Percentiles rank a stretch among this genome's conserved stretches.
phyloP scores from a whole-genome alignment of 2,797 vertebrate genomes.

The Podarcis lilfordi region DNA sequence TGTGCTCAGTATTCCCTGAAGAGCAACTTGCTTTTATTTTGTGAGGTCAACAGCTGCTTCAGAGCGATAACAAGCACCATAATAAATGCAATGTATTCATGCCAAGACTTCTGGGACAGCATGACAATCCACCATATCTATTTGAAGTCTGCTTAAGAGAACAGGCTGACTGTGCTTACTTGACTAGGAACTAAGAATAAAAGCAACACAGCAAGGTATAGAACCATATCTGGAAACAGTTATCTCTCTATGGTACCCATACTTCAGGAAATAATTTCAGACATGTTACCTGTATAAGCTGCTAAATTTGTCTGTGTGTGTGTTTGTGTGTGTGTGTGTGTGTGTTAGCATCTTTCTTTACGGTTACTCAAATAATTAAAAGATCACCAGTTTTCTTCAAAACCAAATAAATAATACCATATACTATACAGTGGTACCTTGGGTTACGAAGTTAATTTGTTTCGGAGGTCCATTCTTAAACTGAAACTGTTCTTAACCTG shows the following conservation, averaged over 20 bases:
- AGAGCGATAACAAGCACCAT: background rate
- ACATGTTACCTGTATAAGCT: background rate
- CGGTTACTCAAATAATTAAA: background rate
- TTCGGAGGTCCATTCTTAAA: too few relatives aligned
- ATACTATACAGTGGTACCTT: too few relatives aligned
- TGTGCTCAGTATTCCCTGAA: constrained; percentile 6
- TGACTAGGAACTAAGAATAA: background rate
- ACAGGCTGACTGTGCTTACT: constrained; percentile 1
- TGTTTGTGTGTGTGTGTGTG: too few relatives aligned
- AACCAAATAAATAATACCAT: too few relatives aligned
- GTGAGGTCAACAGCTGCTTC: constrained; percentile 11
- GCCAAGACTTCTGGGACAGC: background rate
- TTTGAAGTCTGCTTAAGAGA: background rate
- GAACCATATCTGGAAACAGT: background rate
- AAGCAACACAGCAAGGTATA: background rate
- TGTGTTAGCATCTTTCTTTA: background rate
- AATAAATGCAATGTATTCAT: background rate
- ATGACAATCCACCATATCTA: background rate
- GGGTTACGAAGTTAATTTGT: too few relatives aligned
- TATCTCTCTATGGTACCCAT: background rate
- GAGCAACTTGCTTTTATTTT: constrained; percentile 3
- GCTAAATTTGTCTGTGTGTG: background rate
- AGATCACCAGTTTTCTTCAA: background rate
- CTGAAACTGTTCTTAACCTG: too few relatives aligned
- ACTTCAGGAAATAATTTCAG: background rate